Evolutionary conservation across 2,113 vertebrate species (phyloP), one percentile per base, ranked within the genome.

Genomic region (Chitala chitala): DNA sequence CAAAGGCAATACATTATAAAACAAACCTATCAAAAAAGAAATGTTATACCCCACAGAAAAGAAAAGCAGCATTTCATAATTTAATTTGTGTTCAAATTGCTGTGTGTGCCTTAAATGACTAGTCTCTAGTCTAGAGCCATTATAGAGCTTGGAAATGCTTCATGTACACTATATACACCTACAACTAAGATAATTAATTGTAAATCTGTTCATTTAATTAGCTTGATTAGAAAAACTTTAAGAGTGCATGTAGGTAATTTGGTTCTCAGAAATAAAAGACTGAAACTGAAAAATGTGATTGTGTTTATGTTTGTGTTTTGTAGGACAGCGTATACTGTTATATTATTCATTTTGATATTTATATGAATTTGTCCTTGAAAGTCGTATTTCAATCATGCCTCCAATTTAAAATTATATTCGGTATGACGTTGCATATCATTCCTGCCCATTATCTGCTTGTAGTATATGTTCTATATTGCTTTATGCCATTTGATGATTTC

Each of bases 1-100:
- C 78, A 72, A 0, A 84, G 82, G 81, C 84, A 85, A 82, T 86
- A 82, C 80, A 80, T 79, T 73, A 71, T 81, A 84, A 85, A 87
- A 86, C 86, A 87, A 86, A 89, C 83, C 75, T 78, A 80, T 78
- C 22, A 79, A 70, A 53, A 65, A 56, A 79, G 61, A 26, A 22
- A 54, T 54, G 17, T n/a, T 22, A 71, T 54, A 20, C 50, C 31
- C 50, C 31, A 26, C 48, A 22, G 71, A 42, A 54, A 58, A 22
- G 29, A n/a, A 33, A 69, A 48, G 29, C 20, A 50, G 24, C 66
- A 69, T 69, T 69, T 69, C 24, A 33, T 26, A 24, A 48, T 69
- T 51, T 44, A 3, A n/a, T 66, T 40, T 66, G 24, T 66, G 8
- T 66, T 61, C 0, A 7, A 33, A n/a, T 66, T 66, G 20, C 48